Conservation (phyloP, 2,888 invertebrate genomes). For the Rhamphomyia laevipes region DNA sequence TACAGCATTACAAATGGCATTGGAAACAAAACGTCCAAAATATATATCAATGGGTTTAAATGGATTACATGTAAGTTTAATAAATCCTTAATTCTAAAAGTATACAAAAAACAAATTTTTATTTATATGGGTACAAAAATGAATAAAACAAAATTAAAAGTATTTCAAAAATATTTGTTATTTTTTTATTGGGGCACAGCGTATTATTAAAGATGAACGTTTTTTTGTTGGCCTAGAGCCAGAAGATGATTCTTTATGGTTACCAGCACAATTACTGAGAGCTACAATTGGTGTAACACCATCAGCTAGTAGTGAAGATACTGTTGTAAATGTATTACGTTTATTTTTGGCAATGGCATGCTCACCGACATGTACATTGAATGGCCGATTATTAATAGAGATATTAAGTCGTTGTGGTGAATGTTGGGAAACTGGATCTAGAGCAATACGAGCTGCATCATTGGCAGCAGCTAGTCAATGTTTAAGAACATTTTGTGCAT, state of each 20-base stretch:
- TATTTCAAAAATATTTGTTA: neutral
- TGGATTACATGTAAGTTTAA: conserved; percentile 72
- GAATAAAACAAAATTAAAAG: neutral
- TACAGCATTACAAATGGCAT: conserved; percentile 69
- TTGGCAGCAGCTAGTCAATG: conserved; percentile 85
- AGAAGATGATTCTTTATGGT: conserved; percentile 85
- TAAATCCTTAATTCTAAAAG: neutral
- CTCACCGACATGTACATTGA: conserved; percentile 78
- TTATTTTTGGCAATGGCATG: conserved; percentile 80
- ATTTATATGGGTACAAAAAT: neutral
- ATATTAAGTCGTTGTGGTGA: conserved; percentile 75
- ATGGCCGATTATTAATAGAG: conserved; percentile 78
- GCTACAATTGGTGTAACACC: conserved; percentile 52
- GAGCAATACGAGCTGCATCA: conserved; percentile 75
- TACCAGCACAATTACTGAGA: conserved; percentile 80
- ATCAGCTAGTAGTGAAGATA: conserved; percentile 64
- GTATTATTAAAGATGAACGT: conserved; percentile 80
- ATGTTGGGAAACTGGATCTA: conserved; percentile 65
- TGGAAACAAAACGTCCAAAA: conserved; percentile 79
- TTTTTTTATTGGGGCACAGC: conserved; percentile 40
- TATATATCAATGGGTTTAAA: conserved; percentile 71
- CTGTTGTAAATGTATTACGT: conserved; percentile 59
- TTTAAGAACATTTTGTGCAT: conserved; percentile 71
- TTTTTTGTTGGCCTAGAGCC: conserved; percentile 84
- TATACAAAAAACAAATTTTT: neutral